Percentiles rank a stretch among this genome's conserved stretches.
phyloP scores from a whole-genome alignment of 2,888 invertebrate species.

The Ophraella communa region DNA sequence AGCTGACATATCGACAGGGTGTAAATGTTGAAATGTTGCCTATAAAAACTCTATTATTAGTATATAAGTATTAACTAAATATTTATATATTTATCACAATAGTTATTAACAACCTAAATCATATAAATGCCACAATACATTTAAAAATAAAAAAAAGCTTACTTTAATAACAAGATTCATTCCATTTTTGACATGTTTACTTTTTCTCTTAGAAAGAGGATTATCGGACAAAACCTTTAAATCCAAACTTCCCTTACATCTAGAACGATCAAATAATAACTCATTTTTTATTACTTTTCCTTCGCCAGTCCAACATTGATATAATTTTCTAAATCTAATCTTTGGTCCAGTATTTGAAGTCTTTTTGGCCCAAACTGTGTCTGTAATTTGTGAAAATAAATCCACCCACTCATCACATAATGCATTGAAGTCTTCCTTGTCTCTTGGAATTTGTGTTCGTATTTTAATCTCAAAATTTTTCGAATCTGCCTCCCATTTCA shows the following conservation, averaged over 20 bases:
- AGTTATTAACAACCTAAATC: background rate
- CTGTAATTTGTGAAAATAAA: conserved; percentile 56
- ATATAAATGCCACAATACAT: too few relatives aligned
- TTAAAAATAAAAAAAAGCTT: too few relatives aligned
- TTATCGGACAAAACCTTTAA: conserved; percentile 58
- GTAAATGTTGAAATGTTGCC: conserved; percentile 58
- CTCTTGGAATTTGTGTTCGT: conserved; percentile 55
- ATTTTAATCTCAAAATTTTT: conserved; percentile 57
- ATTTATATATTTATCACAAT: too few relatives aligned
- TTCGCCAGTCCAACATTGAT: conserved; percentile 58
- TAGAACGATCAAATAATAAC: conserved; percentile 56
- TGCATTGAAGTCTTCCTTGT: conserved; percentile 56
- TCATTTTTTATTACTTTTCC: conserved; percentile 56
- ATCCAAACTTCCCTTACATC: conserved; percentile 57
- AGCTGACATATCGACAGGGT: conserved; percentile 49
- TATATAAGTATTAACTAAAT: background rate
- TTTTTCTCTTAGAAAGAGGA: conserved; percentile 54
- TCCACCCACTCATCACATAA: conserved; percentile 59
- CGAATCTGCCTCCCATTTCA: conserved; percentile 54
- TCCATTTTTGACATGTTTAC: conserved; percentile 56
- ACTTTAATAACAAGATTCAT: conserved; percentile 58
- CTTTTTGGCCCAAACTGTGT: conserved; percentile 59
- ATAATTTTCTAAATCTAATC: conserved; percentile 58
- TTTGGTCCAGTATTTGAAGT: conserved; percentile 59
- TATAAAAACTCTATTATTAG: conserved; percentile 43